Percentiles rank a stretch among this genome's conserved stretches.
These are phyloP conservation scores for Pristionchus exspectatus DNA, from an alignment of 2,888 invertebrate species.

Conservation along the genomic window DNA sequence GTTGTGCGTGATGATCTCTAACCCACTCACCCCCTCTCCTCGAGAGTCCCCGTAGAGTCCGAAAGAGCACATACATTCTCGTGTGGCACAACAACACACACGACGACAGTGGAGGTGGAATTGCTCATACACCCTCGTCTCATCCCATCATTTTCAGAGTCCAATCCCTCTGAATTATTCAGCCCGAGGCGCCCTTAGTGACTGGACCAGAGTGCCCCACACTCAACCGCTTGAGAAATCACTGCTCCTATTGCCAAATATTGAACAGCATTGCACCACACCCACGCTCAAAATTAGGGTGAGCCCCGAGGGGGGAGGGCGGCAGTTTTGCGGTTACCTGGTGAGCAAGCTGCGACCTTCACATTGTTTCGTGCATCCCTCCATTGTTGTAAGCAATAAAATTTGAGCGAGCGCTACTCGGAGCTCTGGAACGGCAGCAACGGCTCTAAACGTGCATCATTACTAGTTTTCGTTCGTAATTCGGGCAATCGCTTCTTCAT, in stretches of 20 bases:
- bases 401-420: background rate
- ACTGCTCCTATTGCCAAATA: background rate
- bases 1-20: too few relatives aligned
- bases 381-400: background rate
- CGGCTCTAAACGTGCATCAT: background rate
- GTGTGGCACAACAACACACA: background rate
- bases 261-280: background rate
- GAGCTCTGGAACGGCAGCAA: background rate
- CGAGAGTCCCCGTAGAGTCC: background rate
- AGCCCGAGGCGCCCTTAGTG: background rate
- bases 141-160: background rate
- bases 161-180: background rate
- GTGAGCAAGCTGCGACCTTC: background rate
- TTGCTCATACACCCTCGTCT: background rate
- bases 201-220: background rate
- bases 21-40: background rate
- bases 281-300: background rate
- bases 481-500: too few relatives aligned
- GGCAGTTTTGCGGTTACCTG: background rate
- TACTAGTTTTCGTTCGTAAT: background rate
- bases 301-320: background rate
- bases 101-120: background rate
- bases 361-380: background rate
- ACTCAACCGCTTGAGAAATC: background rate
- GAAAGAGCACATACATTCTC: background rate